Conservation (phyloP, 2,888 invertebrate species). For the Drosophila mulleri region DNA sequence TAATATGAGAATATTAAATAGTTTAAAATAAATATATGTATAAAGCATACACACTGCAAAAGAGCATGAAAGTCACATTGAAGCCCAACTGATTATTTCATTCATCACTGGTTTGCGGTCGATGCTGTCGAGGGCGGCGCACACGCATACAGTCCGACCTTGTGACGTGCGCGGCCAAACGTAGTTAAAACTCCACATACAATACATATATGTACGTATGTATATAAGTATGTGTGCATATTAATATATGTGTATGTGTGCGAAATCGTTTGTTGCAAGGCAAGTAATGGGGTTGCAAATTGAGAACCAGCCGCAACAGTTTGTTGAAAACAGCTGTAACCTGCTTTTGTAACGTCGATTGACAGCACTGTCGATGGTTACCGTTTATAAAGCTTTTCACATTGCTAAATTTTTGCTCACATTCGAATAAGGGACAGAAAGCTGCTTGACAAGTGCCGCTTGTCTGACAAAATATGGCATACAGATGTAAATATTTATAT, state of each 20-base stretch:
- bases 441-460: constrained; percentile 20
- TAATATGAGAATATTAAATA: not conserved
- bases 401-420: constrained; percentile 29
- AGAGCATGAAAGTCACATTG: not conserved
- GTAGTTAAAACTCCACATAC: constrained; percentile 10
- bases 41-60: not conserved
- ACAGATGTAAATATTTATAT: not conserved
- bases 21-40: not conserved
- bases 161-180: constrained; percentile 44
- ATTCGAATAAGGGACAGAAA: constrained; percentile 11
- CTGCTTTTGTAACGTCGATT: constrained; percentile 2
- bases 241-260: not conserved
- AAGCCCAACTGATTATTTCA: constrained; percentile 1
- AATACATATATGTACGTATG: not conserved
- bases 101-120: constrained; percentile 24
- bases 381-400: constrained; percentile 8
- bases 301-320: constrained; percentile 25
- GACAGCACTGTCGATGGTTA: not conserved
- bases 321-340: constrained; percentile 12
- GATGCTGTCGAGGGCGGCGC: constrained; percentile 30
- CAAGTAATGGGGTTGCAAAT: constrained; percentile 13
- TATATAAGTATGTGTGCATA: not conserved
- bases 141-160: constrained; percentile 57
- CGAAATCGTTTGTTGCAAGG: constrained; percentile 24
- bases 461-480: constrained; percentile 14